Evolutionary conservation across 2,888 invertebrate species (phyloP), one percentile per base, ranked within the genome.

Genomic region (Dugesia japonica): DNA sequence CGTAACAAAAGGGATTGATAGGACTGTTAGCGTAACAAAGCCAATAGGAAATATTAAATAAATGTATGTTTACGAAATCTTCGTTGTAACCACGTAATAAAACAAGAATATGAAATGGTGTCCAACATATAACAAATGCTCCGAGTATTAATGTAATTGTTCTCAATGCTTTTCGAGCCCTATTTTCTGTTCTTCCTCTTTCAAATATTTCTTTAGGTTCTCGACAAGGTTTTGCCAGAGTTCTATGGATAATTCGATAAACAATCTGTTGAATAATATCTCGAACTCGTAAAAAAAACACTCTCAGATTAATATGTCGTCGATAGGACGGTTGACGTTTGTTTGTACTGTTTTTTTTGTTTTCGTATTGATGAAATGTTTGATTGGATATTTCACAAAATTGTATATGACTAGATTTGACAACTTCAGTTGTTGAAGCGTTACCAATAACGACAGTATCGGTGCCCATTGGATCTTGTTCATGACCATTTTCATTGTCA

Each of bases 141-240:
- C 98, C 98, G 82, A 98, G 86, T 83, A 98, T 99, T 85, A 99
- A 94, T 9, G 95, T 95, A 83, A 99, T 98, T 78, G 98, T 98
- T 81, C 95, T 88, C 83, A 98, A 90, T 23, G 98, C 98, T 86
- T 99, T 99, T 76, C 97, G 88, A 0, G 98, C 98, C 81, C 98
- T 88, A 85, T 98, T 99, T 86, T 98, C 98, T 7, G 94, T 94
- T 85, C 94, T 42, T 9, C 95, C 95, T 85, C 95, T 94, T 83
- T 92, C 92, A 72, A 92, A 86, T 56, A 80, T 79, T 17, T 80
- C 79, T 20, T 73, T 73, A 7, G 26, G 26, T 27, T 38, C 38
- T 38, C 38, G 38, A 38, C 38, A 38, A 13, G 38, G 38, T 38
- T 38, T 38, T 17, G 38, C 9, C 13, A 9, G 38, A 17, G 38